phyloP scores from a whole-genome alignment of 1,140 invertebrate genomes.

The Drosophila miranda region DNA sequence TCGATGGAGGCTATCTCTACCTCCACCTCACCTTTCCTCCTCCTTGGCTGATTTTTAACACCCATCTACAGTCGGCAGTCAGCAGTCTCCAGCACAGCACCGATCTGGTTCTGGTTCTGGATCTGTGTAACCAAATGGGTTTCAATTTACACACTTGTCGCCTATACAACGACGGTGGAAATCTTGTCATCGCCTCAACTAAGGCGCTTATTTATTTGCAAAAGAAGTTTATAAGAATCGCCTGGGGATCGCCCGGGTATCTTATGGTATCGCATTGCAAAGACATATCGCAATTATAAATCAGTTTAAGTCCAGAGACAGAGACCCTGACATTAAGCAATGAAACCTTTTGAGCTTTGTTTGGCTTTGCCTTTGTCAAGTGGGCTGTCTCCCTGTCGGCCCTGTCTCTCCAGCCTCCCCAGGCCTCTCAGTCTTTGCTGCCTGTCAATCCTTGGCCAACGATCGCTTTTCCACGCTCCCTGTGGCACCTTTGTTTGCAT shows the following conservation, averaged over 20 bases:
- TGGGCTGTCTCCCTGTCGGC: conserved; percentile 38
- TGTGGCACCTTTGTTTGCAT: conserved; percentile 76
- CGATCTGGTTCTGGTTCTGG: conserved; percentile 19
- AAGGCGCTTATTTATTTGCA: conserved; percentile 78
- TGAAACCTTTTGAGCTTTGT: conserved; percentile 78
- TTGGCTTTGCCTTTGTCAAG: conserved; percentile 77
- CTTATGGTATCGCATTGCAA: conserved; percentile 40
- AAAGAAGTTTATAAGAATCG: conserved; percentile 36
- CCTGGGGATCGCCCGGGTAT: conserved; percentile 4
- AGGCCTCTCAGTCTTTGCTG: background rate
- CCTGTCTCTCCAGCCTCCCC: background rate
- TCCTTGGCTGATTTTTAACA: conserved; percentile 71
- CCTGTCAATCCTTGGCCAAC: conserved; percentile 62
- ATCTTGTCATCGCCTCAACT: conserved; percentile 67
- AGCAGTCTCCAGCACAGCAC: too few relatives aligned
- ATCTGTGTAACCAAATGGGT: conserved; percentile 56
- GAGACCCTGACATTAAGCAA: conserved; percentile 76
- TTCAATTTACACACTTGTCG: conserved; percentile 75
- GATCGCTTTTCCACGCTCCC: conserved; percentile 65
- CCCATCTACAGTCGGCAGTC: conserved; percentile 35
- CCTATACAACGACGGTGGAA: conserved; percentile 15
- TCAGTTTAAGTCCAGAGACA: conserved; percentile 64
- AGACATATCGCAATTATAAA: conserved; percentile 75
- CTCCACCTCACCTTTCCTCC: background rate
- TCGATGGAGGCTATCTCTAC: background rate